Evolutionary conservation across 2,888 invertebrate species (phyloP).

Genomic region (Chrysolina haemoptera): DNA sequence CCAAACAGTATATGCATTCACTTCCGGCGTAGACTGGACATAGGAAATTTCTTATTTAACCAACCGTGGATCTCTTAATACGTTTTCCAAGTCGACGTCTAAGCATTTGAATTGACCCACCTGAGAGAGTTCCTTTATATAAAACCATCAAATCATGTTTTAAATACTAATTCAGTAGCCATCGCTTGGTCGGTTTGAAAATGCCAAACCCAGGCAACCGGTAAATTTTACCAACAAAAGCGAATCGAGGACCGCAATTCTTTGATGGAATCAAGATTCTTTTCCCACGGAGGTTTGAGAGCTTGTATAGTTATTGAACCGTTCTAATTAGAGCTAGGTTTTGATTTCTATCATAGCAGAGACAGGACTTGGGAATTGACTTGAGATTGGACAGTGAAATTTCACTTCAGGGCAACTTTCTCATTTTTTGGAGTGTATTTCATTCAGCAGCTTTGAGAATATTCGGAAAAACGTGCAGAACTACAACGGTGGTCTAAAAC

Average conservation of each 20-base stretch:
- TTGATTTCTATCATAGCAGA: not conserved
- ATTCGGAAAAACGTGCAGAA: too few species aligned
- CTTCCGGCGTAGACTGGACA: not conserved
- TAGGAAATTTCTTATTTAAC: not conserved
- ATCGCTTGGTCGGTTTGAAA: conserved; percentile 31
- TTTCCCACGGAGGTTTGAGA: not conserved
- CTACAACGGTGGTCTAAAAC: too few species aligned
- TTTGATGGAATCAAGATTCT: conserved; percentile 29
- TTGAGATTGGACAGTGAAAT: not conserved
- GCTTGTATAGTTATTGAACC: conserved; percentile 20
- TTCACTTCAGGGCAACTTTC: too few species aligned
- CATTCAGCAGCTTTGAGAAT: too few species aligned
- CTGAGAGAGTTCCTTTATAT: not conserved
- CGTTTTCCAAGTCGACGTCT: not conserved
- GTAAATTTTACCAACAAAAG: conserved; percentile 29
- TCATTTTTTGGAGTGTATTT: too few species aligned
- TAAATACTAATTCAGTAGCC: conserved; percentile 32
- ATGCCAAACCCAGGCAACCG: conserved; percentile 29
- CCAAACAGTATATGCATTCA: not conserved
- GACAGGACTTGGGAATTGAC: not conserved
- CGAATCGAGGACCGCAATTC: conserved; percentile 22
- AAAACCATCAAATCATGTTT: conserved; percentile 14
- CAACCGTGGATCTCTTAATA: not conserved
- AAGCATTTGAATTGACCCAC: conserved; percentile 1
- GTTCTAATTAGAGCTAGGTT: conserved; percentile 16